Evolutionary conservation across 2,797 vertebrate species (phyloP), one percentile per base, ranked within the genome.

Genomic region (Trematomus bernacchii): DNA sequence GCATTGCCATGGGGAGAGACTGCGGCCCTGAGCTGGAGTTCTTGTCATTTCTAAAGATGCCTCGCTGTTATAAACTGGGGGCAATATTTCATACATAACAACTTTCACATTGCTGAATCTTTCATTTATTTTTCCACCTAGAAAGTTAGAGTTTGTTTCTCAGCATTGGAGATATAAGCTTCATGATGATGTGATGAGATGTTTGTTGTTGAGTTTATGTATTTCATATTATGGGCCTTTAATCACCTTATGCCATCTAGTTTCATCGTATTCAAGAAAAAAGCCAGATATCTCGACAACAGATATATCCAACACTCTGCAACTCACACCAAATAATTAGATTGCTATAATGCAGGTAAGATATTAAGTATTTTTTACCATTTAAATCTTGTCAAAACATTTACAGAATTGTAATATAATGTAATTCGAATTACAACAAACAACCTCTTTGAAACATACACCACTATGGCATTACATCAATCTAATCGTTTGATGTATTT

Each of bases 1-100:
- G 78, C 76, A 82, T 86, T 76, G 81, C 80, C 73, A 77, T 19
- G 70, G 30, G 69, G 75, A 77, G 77, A 83, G 65, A 76, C 67
- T 27, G 76, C 16, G 27, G 71, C 62, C 79, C 75, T 63, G 85
- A 83, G 71, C 64, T 57, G 71, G 42, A 68, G 80, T 57, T 55
- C 37, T 27, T 57, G 72, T 71, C 74, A 73, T 6, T 62, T 70
- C 64, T 69, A 64, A 40, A 77, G 61, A 78, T 76, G 61, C 43
- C 10, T 37, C 8, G 27, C 71, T 68, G 68, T 59, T 53, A 87
- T 90, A 71, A 73, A 87, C 77, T 37, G 54, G 21, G 77, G 21
- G 55, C 72, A 58, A 69, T 80, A 74, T 76, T 68, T 80, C 8
- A 37, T 65, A 66, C 13, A 66, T 3, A 5, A 57, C 47, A 33